Conservation (phyloP, 2,113 vertebrate species). For the Turdus rufiventris region DNA sequence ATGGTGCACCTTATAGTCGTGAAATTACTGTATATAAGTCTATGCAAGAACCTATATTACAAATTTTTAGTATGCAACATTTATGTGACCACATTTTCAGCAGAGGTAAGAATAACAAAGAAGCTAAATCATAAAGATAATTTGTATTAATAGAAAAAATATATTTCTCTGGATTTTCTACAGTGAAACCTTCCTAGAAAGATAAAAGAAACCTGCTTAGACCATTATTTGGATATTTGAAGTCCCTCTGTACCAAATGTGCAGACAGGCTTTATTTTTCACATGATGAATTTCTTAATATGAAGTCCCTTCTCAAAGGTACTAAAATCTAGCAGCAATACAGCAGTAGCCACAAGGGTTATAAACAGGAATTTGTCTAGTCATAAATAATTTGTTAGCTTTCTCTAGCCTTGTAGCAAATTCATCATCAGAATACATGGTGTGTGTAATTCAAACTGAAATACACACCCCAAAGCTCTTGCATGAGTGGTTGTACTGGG, state of each 20-base stretch:
- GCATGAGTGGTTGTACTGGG: background rate
- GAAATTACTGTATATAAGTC: no score
- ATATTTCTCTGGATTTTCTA: background rate
- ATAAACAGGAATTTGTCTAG: background rate
- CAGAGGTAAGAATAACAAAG: background rate
- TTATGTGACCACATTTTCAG: background rate
- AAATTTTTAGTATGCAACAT: background rate
- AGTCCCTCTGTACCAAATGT: background rate
- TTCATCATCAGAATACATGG: background rate
- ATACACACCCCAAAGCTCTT: fast-evolving
- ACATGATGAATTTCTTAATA: background rate
- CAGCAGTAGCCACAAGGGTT: background rate
- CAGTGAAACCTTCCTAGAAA: background rate
- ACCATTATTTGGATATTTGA: background rate
- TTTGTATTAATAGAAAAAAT: background rate
- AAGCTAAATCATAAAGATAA: background rate
- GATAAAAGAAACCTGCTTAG: background rate
- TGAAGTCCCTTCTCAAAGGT: background rate
- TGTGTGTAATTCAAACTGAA: background rate
- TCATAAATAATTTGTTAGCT: background rate
- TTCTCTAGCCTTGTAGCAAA: background rate
- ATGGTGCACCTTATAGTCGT: no score
- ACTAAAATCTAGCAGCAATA: background rate
- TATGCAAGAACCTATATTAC: background rate
- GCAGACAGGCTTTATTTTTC: background rate